phyloP scores from a whole-genome alignment of 2,113 vertebrate species.

The Meriones unguiculatus region DNA sequence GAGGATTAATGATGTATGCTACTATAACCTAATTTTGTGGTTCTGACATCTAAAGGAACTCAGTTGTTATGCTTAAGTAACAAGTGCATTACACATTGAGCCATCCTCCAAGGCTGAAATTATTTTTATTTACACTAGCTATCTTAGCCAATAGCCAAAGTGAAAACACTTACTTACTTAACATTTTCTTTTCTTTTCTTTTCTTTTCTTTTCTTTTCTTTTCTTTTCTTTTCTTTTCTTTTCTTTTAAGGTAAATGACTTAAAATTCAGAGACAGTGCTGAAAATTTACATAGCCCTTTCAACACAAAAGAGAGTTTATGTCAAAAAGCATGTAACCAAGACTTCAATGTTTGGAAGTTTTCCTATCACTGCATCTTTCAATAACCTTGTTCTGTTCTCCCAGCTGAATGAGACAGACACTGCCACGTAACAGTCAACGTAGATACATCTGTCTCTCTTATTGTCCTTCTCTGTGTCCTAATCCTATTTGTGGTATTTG shows the following conservation, averaged over 20 bases:
- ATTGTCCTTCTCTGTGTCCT: not conserved
- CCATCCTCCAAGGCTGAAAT: not conserved
- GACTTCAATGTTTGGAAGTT: not conserved
- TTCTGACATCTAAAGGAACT: not conserved
- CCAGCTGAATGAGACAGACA: not conserved
- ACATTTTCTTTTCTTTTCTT: not conserved
- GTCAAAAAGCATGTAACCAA: not conserved
- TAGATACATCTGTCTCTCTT: not conserved
- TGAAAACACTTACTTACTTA: not conserved
- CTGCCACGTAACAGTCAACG: not conserved
- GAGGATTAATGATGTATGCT: not conserved
- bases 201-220: no score
- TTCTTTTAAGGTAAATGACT: not conserved
- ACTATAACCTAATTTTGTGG: not conserved
- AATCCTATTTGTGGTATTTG: not conserved
- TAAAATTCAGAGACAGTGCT: not conserved
- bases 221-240: no score
- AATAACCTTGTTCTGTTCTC: not conserved
- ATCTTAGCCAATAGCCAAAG: not conserved
- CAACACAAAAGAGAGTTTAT: not conserved
- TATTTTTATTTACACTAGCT: constrained; percentile 7
- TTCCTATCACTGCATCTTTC: not conserved
- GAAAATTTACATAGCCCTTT: not conserved
- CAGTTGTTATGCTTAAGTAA: not conserved
- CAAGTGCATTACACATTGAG: not conserved